Percentiles rank a stretch among this genome's conserved stretches.
These are phyloP conservation scores for Crotalus viridis DNA, from an alignment of 2,113 vertebrate genomes.

Conservation along the genomic window DNA sequence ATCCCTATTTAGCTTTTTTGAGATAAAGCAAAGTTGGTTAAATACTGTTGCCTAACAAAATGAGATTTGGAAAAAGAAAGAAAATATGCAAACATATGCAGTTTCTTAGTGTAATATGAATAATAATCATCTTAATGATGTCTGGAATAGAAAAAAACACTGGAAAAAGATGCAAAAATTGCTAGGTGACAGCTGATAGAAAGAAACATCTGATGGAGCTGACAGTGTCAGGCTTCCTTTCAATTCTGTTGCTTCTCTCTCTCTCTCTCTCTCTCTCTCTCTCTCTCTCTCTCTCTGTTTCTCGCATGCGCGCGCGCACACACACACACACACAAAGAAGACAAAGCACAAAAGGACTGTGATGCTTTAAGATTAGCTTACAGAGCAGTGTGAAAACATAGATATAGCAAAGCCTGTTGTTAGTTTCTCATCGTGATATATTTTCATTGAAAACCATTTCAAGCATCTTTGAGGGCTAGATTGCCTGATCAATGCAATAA, in stretches of 20 bases:
- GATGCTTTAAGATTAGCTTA: not conserved
- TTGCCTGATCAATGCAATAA: not conserved
- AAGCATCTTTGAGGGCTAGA: not conserved
- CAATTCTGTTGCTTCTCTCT: not conserved
- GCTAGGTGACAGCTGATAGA: not conserved
- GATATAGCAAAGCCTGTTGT: not conserved
- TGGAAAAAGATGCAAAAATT: not conserved
- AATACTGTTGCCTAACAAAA: not conserved
- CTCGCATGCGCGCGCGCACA: too few species aligned
- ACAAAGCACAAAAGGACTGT: not conserved
- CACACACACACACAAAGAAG: not conserved
- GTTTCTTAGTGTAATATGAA: not conserved
- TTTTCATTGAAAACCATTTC: not conserved
- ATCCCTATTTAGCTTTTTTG: not conserved
- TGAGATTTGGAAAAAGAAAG: not conserved
- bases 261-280: not conserved
- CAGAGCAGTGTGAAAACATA: not conserved
- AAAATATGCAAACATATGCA: not conserved
- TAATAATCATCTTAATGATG: not conserved
- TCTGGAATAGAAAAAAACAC: not conserved
- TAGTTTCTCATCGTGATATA: not conserved
- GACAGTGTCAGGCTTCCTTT: not conserved
- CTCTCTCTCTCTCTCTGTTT: not conserved
- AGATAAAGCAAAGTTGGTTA: not conserved
- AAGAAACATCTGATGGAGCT: not conserved